phyloP scores from a whole-genome alignment of 1,140 invertebrate genomes.

The Lucilia cuprina region DNA sequence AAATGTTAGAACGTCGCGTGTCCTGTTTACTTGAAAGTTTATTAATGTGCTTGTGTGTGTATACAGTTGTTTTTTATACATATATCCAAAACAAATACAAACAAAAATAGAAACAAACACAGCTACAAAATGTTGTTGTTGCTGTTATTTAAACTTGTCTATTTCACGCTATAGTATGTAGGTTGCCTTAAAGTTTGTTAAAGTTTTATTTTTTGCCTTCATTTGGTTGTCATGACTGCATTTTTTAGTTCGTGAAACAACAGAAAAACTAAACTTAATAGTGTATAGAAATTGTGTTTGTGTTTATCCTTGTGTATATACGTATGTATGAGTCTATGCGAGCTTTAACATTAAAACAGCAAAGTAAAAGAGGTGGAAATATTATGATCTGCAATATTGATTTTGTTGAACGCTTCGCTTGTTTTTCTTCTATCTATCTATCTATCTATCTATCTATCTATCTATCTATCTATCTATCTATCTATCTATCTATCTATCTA shows the following conservation, averaged over 20 bases:
- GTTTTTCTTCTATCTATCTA: too few species aligned
- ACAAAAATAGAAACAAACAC: not conserved
- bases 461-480: too few species aligned
- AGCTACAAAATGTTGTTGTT: not conserved
- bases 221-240: constrained; percentile 36
- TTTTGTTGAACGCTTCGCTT: too few species aligned
- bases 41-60: not conserved
- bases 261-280: not conserved
- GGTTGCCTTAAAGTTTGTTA: constrained; percentile 23
- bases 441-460: too few species aligned
- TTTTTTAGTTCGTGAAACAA: not conserved
- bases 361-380: not conserved
- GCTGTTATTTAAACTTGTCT: not conserved
- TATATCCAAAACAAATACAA: not conserved
- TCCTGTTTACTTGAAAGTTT: not conserved
- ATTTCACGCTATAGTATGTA: constrained; percentile 14
- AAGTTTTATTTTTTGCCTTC: not conserved
- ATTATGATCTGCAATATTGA: too few species aligned
- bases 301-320: not conserved
- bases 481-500: too few species aligned
- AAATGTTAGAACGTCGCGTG: not conserved
- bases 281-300: not conserved
- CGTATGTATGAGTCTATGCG: not conserved
- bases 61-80: not conserved
- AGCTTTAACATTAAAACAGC: not conserved